These are phyloP conservation scores for Melanocharis versteri DNA, from an alignment of 2,113 vertebrate genomes.

Conservation along the genomic window DNA sequence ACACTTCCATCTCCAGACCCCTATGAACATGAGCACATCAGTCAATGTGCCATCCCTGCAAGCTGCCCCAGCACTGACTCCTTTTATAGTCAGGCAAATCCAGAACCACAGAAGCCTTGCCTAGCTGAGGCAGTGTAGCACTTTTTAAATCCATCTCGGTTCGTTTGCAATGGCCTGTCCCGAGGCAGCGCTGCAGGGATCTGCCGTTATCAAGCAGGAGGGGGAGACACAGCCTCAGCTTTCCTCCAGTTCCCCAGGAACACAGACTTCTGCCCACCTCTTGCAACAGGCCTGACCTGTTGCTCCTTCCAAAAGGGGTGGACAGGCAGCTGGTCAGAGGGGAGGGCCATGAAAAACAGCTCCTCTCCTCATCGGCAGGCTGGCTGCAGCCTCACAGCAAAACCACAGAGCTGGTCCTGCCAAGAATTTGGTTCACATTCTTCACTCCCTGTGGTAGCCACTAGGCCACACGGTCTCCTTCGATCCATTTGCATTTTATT, in stretches of 20 bases:
- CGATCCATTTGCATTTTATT: conserved; percentile 61
- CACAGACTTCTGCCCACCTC: neutral
- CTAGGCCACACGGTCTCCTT: conserved; percentile 40
- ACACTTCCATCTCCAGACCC: neutral
- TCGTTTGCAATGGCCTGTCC: neutral
- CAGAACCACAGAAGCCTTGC: neutral
- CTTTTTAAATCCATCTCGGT: neutral
- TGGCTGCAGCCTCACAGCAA: neutral
- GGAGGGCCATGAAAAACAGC: neutral
- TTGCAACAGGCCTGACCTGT: neutral
- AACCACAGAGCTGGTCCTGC: neutral
- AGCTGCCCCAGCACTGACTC: neutral
- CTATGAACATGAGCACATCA: neutral
- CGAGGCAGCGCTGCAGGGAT: neutral
- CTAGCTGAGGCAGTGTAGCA: neutral
- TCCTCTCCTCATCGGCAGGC: neutral
- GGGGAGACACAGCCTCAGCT: conserved; percentile 53
- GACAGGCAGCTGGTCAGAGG: neutral
- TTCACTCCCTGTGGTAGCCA: conserved; percentile 23
- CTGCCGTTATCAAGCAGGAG: conserved; percentile 27
- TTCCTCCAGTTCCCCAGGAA: neutral
- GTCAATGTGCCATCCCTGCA: neutral
- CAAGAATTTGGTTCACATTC: conserved; percentile 7
- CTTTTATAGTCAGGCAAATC: neutral
- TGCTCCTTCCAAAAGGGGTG: neutral